Conservation (phyloP, 1,140 invertebrate species). For the Magallana ariakensis region DNA sequence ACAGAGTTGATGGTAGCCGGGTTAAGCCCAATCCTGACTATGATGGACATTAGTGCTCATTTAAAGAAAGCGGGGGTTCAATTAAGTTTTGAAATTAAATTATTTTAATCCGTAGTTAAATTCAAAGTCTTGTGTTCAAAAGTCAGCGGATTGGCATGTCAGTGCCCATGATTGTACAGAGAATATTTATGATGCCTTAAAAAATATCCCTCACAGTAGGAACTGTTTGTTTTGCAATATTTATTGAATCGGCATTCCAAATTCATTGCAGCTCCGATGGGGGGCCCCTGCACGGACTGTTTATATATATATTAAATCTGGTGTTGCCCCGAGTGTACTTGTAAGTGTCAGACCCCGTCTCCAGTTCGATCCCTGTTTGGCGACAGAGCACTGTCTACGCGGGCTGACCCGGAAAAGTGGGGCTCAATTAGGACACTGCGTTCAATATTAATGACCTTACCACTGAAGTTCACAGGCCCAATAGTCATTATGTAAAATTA, state of each 20-base stretch:
- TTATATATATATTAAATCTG: conserved; percentile 29
- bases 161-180: neutral
- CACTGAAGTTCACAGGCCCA: neutral
- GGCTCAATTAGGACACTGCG: neutral
- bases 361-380: conserved; percentile 5
- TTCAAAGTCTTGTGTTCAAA: neutral
- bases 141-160: neutral
- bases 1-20: too few relatives aligned
- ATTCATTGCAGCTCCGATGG: neutral
- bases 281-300: neutral
- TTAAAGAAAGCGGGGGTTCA: neutral
- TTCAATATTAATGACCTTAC: conserved; percentile 6
- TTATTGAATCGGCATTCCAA: conserved; percentile 6
- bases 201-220: neutral
- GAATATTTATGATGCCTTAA: neutral
- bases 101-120: neutral
- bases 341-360: conserved; percentile 6
- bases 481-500: conserved; percentile 21
- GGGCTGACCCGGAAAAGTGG: neutral
- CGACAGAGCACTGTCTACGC: neutral
- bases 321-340: neutral
- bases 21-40: neutral
- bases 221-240: neutral
- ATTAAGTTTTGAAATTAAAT: neutral
- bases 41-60: neutral